phyloP scores from a whole-genome alignment of 2,797 vertebrate genomes.

The Peromyscus nudipes region DNA sequence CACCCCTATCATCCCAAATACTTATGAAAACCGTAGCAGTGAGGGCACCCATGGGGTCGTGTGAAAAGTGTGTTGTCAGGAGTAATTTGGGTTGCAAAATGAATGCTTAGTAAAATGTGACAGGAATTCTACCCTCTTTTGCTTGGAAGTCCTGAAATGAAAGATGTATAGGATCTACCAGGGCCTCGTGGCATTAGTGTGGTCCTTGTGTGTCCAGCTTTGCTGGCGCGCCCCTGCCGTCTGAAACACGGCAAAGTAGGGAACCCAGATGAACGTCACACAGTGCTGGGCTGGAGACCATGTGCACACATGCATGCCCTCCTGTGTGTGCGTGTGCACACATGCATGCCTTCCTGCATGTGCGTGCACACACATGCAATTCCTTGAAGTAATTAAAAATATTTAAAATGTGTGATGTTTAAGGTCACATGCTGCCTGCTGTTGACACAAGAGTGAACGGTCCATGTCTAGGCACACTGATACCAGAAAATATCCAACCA shows the following conservation, averaged over 20 bases:
- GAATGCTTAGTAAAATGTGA: background rate
- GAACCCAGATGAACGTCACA: background rate
- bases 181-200: background rate
- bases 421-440: background rate
- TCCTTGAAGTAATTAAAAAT: conserved; percentile 13
- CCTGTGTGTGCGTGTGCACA: rapidly evolving
- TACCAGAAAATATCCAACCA: background rate
- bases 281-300: background rate
- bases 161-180: background rate
- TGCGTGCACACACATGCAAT: rapidly evolving
- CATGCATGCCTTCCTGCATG: rapidly evolving
- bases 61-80: background rate
- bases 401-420: background rate
- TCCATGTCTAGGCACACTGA: background rate
- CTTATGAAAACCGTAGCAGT: background rate
- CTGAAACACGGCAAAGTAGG: background rate
- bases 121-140: background rate
- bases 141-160: background rate
- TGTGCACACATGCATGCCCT: no score
- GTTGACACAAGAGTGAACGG: background rate
- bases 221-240: background rate
- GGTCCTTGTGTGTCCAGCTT: background rate
- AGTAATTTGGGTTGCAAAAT: background rate
- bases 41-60: background rate
- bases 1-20: background rate